A percentile compares a stretch with the other conserved stretches of the same genome.
Evolutionary conservation across 2,888 invertebrate genomes (phyloP).

Genomic region (Monochamus alternatus): DNA sequence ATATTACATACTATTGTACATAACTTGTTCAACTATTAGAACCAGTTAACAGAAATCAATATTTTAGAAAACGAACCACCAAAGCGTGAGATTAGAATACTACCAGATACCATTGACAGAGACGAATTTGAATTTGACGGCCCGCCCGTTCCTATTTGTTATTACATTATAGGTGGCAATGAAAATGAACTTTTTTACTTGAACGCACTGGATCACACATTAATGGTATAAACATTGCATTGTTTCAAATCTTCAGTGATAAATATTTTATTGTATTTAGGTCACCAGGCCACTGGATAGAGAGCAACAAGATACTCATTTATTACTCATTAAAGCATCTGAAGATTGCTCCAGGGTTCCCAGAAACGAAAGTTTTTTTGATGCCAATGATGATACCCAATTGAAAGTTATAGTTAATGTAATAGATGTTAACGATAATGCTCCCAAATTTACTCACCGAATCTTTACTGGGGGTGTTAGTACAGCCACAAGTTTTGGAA

Average conservation of each 20-base stretch:
- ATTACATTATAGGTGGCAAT: constrained; percentile 91
- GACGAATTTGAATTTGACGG: constrained; percentile 88
- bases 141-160: constrained; percentile 89
- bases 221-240: constrained; percentile 71
- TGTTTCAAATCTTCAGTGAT: background rate
- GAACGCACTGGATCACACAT: constrained; percentile 81
- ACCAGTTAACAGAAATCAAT: background rate
- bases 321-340: constrained; percentile 84
- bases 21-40: too few relatives aligned
- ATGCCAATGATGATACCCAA: constrained; percentile 79
- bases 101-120: constrained; percentile 88
- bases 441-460: constrained; percentile 85
- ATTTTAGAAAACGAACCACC: constrained; percentile 75
- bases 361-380: constrained; percentile 73
- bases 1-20: too few relatives aligned
- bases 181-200: constrained; percentile 81
- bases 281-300: constrained; percentile 81
- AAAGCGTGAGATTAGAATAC: constrained; percentile 78
- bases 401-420: constrained; percentile 82
- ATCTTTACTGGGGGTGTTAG: constrained; percentile 96
- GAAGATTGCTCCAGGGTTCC: constrained; percentile 85
- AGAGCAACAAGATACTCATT: constrained; percentile 80
- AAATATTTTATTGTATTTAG: constrained; percentile 62
- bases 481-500: constrained; percentile 93
- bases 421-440: constrained; percentile 92